These are phyloP conservation scores for Eulithis prunata DNA, from an alignment of 2,888 invertebrate species.

Conservation along the genomic window DNA sequence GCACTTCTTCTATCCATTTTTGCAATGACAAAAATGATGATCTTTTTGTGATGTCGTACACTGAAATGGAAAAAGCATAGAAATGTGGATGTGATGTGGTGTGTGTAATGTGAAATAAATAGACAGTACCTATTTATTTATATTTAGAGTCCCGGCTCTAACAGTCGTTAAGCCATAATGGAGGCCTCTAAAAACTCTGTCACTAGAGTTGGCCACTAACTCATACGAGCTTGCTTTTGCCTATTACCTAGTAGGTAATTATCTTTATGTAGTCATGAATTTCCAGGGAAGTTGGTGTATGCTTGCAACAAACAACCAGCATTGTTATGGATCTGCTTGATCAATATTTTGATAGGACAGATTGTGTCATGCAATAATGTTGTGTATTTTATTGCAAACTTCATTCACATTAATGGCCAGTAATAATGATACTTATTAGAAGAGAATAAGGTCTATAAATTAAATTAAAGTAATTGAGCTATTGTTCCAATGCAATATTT, in stretches of 20 bases:
- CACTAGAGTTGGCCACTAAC: too few species aligned
- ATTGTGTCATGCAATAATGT: constrained; percentile 10
- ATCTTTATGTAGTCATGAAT: background rate
- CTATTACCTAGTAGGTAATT: too few species aligned
- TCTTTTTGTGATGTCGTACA: constrained; percentile 97
- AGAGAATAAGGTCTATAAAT: background rate
- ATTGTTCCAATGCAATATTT: background rate
- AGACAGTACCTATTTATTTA: too few species aligned
- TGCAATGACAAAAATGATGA: constrained; percentile 95
- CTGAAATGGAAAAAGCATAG: constrained; percentile 68
- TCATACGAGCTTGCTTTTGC: too few species aligned
- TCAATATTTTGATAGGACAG: constrained; percentile 16
- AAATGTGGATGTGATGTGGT: too few species aligned
- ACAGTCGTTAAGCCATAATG: too few species aligned
- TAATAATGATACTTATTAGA: background rate
- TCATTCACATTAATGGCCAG: background rate
- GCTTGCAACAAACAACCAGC: constrained; percentile 14
- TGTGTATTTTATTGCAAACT: background rate
- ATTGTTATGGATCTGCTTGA: constrained; percentile 17
- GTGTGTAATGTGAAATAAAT: too few species aligned
- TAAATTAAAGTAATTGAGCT: background rate
- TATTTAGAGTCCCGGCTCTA: too few species aligned
- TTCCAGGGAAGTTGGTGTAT: background rate
- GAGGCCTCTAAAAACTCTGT: too few species aligned
- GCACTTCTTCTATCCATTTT: constrained; percentile 98